A percentile compares a stretch with the other conserved stretches of the same genome.
Evolutionary conservation across 2,113 vertebrate species (phyloP).

Genomic region (Opisthocomus hoazin): DNA sequence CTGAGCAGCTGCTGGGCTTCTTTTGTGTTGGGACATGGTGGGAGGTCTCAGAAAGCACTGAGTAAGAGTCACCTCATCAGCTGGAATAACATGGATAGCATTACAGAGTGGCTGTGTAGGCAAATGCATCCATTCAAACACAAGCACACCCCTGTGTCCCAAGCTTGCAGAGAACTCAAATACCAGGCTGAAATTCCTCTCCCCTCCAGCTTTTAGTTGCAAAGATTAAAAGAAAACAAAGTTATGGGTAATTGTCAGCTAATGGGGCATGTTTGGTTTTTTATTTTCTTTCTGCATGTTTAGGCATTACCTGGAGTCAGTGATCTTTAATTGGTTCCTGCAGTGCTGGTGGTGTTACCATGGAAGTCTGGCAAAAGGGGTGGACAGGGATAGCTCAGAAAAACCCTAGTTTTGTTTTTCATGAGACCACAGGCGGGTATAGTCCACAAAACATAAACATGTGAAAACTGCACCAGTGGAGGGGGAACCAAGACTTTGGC

Average conservation of each 20-base stretch:
- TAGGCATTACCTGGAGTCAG: background rate
- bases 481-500: background rate
- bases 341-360: background rate
- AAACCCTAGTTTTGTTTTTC: background rate
- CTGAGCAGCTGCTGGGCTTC: background rate
- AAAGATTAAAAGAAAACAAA: background rate
- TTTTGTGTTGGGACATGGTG: background rate
- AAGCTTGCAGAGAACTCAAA: background rate
- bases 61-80: conserved; percentile 24
- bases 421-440: background rate
- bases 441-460: background rate
- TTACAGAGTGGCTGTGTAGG: background rate
- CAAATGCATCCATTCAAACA: background rate
- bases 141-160: background rate
- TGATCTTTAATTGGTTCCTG: background rate
- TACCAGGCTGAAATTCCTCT: background rate
- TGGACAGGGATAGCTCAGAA: background rate
- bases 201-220: background rate
- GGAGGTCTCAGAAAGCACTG: conserved; percentile 30
- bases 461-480: background rate
- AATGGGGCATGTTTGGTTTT: background rate
- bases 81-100: conserved; percentile 54
- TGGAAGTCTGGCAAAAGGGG: background rate
- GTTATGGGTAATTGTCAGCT: background rate
- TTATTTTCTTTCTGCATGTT: background rate